Conservation (phyloP, 2,797 vertebrate species). For the Iguana delicatissima region DNA sequence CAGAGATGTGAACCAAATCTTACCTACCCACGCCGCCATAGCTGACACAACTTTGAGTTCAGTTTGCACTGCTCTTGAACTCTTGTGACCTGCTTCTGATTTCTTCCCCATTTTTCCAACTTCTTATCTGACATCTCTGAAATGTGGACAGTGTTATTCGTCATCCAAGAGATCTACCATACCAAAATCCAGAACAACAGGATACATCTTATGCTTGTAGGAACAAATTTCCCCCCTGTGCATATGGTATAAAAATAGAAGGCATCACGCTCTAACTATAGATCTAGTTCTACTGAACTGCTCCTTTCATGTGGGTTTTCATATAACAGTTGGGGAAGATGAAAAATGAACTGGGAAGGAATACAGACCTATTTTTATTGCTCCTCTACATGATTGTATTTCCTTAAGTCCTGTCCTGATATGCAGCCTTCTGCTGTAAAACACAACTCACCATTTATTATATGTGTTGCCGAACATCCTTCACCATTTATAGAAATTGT, state of each 20-base stretch:
- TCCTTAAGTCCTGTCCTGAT: constrained; percentile 52
- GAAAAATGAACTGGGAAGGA: constrained; percentile 59
- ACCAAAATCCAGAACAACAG: background rate
- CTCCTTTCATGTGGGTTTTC: constrained; percentile 23
- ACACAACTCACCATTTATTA: constrained; percentile 74
- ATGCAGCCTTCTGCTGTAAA: constrained; percentile 61
- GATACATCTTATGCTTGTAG: background rate
- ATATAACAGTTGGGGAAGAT: constrained; percentile 68
- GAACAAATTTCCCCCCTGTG: background rate
- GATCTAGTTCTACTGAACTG: background rate
- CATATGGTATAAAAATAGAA: background rate
- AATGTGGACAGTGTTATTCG: background rate
- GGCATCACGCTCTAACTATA: background rate
- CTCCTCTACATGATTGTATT: constrained; percentile 64
- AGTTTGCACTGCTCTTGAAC: background rate
- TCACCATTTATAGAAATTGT: constrained; percentile 74
- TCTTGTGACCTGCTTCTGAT: background rate
- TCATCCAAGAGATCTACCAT: background rate
- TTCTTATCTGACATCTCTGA: background rate
- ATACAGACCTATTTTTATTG: constrained; percentile 64
- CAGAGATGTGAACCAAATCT: no score
- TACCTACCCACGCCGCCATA: no score
- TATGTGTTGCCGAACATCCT: constrained; percentile 68
- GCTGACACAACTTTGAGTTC: no score
- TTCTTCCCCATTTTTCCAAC: no score